Conservation (phyloP, 2,797 vertebrate genomes). For the Gastrophryne carolinensis region DNA sequence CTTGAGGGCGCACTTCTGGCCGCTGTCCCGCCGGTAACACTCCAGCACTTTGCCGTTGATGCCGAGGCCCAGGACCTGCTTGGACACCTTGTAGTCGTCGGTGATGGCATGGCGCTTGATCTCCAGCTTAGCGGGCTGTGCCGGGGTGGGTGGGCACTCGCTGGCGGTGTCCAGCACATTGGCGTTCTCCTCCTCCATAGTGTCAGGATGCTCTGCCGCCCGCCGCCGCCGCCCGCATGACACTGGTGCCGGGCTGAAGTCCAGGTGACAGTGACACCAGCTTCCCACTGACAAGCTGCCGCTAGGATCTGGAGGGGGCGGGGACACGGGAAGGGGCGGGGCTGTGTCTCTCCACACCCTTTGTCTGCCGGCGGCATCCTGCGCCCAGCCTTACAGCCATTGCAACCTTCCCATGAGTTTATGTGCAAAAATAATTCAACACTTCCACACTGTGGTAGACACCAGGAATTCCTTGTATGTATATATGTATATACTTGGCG, state of each 20-base stretch:
- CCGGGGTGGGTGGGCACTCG: not conserved
- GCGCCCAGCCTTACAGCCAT: too few species aligned
- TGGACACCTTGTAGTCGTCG: conserved; percentile 93
- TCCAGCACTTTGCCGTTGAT: conserved; percentile 97
- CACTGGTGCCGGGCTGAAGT: conserved; percentile 32
- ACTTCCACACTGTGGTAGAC: too few species aligned
- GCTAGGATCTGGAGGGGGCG: not conserved
- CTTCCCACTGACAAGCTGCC: conserved; percentile 32
- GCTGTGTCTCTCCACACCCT: too few species aligned
- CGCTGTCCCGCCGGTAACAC: conserved; percentile 85
- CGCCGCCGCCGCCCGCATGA: conserved; percentile 16
- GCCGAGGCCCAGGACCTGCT: conserved; percentile 89
- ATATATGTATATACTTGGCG: too few species aligned
- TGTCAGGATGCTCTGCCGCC: too few species aligned
- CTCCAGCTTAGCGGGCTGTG: conserved; percentile 71
- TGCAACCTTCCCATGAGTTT: too few species aligned
- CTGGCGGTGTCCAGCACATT: conserved; percentile 8
- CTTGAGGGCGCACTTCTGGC: conserved; percentile 94
- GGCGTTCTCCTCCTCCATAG: conserved; percentile 50
- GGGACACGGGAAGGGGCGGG: conserved; percentile 3
- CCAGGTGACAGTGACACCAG: conserved; percentile 37
- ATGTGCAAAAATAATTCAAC: too few species aligned
- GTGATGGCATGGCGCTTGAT: conserved; percentile 93
- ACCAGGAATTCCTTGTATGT: too few species aligned
- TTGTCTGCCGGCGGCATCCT: too few species aligned